phyloP scores from a whole-genome alignment of 2,113 vertebrate species.

The Zingel zingel region DNA sequence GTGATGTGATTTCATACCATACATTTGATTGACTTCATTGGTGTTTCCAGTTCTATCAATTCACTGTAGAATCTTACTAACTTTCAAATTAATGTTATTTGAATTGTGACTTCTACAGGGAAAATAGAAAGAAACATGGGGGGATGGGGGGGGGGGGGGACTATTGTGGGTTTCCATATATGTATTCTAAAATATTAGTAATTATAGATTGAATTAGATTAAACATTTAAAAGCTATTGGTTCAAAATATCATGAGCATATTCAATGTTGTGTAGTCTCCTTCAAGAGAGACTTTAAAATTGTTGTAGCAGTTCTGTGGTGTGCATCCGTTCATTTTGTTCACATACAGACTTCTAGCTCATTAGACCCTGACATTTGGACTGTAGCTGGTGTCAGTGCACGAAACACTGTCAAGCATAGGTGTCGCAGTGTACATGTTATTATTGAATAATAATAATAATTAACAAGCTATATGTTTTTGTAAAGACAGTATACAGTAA shows the following conservation, averaged over 20 bases:
- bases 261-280: background rate
- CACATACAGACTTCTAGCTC: conserved; percentile 1
- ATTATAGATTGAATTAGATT: background rate
- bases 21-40: background rate
- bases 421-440: conserved; percentile 14
- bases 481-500: background rate
- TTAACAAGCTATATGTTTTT: background rate
- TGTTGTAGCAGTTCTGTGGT: background rate
- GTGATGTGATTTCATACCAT: background rate
- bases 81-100: background rate
- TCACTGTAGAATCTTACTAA: background rate
- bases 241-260: background rate
- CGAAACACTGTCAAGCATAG: background rate
- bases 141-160: too few relatives aligned
- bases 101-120: background rate
- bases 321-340: conserved; percentile 12
- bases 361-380: background rate
- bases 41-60: background rate
- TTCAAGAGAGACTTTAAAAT: conserved; percentile 1
- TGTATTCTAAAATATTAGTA: background rate
- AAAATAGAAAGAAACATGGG: background rate
- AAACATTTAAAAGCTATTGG: background rate
- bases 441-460: too few relatives aligned
- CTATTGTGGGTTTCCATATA: background rate
- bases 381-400: conserved; percentile 6